Evolutionary conservation across 1,140 invertebrate species (phyloP).

Genomic region (Drosophila arizonae): DNA sequence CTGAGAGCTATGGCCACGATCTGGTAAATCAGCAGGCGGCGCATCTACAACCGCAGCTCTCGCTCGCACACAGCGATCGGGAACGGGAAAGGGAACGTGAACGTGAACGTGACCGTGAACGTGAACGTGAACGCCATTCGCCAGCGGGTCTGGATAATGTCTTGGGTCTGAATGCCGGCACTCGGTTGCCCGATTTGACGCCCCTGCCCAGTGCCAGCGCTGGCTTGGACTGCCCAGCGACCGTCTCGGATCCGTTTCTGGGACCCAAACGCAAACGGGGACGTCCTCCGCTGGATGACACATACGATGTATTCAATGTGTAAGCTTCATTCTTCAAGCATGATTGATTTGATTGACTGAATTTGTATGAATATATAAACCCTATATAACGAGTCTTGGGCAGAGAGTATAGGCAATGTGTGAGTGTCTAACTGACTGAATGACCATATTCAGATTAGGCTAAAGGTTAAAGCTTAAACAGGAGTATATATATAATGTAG

Average conservation of each 20-base stretch:
- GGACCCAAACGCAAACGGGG: slow-evolving; percentile 84
- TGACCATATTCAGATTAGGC: too few species aligned
- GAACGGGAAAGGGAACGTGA: slow-evolving; percentile 7
- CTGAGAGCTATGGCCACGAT: slow-evolving; percentile 64
- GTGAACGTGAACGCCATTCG: slow-evolving; percentile 48
- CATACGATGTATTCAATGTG: slow-evolving; percentile 82
- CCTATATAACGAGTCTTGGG: too few species aligned
- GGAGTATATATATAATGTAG: too few species aligned
- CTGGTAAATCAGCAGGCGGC: slow-evolving; percentile 53
- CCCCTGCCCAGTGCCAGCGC: slow-evolving; percentile 35
- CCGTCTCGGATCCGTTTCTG: slow-evolving; percentile 59
- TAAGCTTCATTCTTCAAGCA: slow-evolving; percentile 29
- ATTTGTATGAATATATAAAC: too few species aligned
- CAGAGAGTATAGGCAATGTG: too few species aligned
- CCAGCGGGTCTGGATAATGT: slow-evolving; percentile 45
- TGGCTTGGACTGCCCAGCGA: slow-evolving; percentile 29
- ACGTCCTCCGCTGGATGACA: slow-evolving; percentile 86
- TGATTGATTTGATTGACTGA: neutral
- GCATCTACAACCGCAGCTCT: slow-evolving; percentile 28
- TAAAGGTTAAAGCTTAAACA: too few species aligned
- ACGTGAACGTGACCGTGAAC: slow-evolving; percentile 37
- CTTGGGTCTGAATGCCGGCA: slow-evolving; percentile 45
- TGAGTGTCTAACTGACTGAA: neutral
- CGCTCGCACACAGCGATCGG: slow-evolving; percentile 17
- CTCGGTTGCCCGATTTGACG: slow-evolving; percentile 61